Conservation (phyloP, 2,797 vertebrate genomes). For the Platyrinchus mystaceus region DNA sequence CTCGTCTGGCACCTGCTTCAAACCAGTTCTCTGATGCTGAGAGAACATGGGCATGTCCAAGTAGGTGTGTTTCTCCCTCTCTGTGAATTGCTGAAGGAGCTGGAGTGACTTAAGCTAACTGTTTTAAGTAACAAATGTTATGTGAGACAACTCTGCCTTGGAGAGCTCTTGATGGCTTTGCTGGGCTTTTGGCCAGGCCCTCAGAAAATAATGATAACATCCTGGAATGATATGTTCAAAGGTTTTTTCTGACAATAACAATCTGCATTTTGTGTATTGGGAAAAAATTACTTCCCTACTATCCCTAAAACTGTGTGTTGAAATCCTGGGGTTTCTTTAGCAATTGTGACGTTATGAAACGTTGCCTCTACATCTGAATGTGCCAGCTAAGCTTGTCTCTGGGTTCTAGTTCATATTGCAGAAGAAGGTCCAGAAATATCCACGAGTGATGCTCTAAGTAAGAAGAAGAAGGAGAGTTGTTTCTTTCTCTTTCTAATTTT, state of each 20-base stretch:
- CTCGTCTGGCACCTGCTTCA: not conserved
- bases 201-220: not conserved
- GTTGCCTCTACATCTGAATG: not conserved
- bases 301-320: not conserved
- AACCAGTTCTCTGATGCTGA: not conserved
- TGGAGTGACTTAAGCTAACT: not conserved
- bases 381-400: not conserved
- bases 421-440: not conserved
- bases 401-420: not conserved
- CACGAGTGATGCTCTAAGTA: not conserved
- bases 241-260: not conserved
- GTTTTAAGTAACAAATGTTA: fast-evolving
- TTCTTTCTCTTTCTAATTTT: not conserved
- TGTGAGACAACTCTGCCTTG: not conserved
- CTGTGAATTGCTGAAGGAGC: not conserved
- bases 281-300: not conserved
- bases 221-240: not conserved
- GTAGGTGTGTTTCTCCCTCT: not conserved
- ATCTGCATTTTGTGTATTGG: not conserved
- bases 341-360: not conserved
- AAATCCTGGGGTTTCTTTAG: not conserved
- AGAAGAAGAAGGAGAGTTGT: not conserved
- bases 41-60: not conserved
- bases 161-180: not conserved
- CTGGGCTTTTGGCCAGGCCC: not conserved